Percentiles rank a stretch among this genome's conserved stretches.
phyloP scores from a whole-genome alignment of 1,140 invertebrate genomes.

The Mercenaria mercenaria region DNA sequence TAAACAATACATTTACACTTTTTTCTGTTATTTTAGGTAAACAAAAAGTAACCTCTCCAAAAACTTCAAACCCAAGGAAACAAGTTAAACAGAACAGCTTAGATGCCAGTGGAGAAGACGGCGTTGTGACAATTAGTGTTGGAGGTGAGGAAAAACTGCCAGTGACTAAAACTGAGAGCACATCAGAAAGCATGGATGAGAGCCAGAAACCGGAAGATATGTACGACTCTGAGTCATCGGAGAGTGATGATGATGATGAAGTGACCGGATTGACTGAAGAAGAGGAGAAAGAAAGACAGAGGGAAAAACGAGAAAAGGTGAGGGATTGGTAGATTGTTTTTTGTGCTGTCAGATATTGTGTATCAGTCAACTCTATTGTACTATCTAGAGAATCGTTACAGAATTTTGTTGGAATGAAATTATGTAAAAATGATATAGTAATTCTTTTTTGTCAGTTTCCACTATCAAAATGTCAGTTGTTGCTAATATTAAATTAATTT shows the following conservation, averaged over 20 bases:
- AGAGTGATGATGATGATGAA: constrained; percentile 81
- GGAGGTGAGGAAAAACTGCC: background rate
- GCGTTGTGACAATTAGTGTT: background rate
- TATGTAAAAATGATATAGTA: too few species aligned
- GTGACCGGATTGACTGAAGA: constrained; percentile 85
- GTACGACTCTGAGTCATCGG: constrained; percentile 83
- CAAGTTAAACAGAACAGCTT: constrained; percentile 31
- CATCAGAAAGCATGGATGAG: constrained; percentile 3
- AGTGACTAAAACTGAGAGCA: background rate
- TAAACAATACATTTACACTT: too few species aligned
- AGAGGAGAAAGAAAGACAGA: constrained; percentile 79
- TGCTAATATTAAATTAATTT: too few species aligned
- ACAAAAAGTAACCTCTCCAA: constrained; percentile 41
- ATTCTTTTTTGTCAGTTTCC: too few species aligned
- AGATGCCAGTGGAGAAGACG: constrained; percentile 26
- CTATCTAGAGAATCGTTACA: too few species aligned
- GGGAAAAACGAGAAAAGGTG: constrained; percentile 81
- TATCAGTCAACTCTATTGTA: too few species aligned
- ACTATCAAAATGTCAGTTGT: too few species aligned
- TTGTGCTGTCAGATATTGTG: background rate
- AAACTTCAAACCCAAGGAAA: constrained; percentile 41
- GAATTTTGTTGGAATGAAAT: too few species aligned
- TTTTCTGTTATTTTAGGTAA: constrained; percentile 11
- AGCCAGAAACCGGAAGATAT: constrained; percentile 83
- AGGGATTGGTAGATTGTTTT: background rate